These are phyloP conservation scores for Mylabris sibirica DNA, from an alignment of 2,888 invertebrate species.

Conservation along the genomic window DNA sequence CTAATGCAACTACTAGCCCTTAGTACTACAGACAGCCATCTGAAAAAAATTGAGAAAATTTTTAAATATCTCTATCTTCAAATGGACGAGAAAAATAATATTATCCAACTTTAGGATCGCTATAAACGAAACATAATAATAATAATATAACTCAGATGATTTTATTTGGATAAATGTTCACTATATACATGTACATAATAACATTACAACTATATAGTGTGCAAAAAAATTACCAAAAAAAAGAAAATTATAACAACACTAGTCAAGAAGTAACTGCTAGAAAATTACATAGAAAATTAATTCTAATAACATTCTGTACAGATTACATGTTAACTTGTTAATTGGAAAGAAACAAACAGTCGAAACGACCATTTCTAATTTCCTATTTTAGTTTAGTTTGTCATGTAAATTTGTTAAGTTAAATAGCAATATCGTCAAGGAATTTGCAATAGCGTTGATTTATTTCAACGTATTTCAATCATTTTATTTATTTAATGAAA, in stretches of 20 bases:
- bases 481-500: constrained; percentile 40
- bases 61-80: too few species aligned
- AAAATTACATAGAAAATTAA: constrained; percentile 41
- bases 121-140: not conserved
- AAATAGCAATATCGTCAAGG: constrained; percentile 26
- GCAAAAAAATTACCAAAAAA: constrained; percentile 45
- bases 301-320: constrained; percentile 41
- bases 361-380: not conserved
- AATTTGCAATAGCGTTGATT: constrained; percentile 22
- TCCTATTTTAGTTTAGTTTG: not conserved
- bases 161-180: constrained; percentile 53
- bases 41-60: too few species aligned
- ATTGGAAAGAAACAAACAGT: constrained; percentile 30
- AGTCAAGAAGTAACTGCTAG: constrained; percentile 39
- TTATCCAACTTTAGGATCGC: too few species aligned
- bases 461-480: constrained; percentile 17
- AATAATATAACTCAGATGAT: constrained; percentile 52
- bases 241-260: constrained; percentile 33
- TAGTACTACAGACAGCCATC: too few species aligned
- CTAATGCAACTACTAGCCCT: too few species aligned
- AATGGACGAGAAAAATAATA: too few species aligned
- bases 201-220: constrained; percentile 51
- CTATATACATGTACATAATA: constrained; percentile 52
- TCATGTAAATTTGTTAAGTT: constrained; percentile 12
- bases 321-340: constrained; percentile 31